These are phyloP conservation scores for Channa striata DNA, from an alignment of 2,797 vertebrate genomes.

Conservation along the genomic window DNA sequence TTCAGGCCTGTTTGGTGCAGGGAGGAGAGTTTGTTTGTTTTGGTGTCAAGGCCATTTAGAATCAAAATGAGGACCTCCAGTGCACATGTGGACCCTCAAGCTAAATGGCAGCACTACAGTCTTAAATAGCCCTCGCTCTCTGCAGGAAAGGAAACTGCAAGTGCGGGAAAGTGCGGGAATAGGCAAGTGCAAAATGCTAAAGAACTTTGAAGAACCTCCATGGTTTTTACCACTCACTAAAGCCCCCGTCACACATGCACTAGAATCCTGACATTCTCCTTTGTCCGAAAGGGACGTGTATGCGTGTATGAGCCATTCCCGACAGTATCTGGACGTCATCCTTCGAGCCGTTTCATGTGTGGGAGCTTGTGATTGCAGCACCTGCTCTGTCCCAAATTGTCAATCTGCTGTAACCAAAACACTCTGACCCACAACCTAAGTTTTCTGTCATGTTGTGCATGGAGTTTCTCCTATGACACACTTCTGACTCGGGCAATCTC, in stretches of 20 bases:
- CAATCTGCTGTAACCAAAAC: too few relatives aligned
- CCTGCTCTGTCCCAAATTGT: too few relatives aligned
- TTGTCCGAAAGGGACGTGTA: too few relatives aligned
- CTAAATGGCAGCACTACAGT: conserved; percentile 74
- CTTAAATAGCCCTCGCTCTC: conserved; percentile 62
- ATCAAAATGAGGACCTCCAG: conserved; percentile 84
- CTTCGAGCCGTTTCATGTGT: too few relatives aligned
- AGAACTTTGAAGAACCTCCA: conserved; percentile 47
- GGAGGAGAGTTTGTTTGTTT: conserved; percentile 84
- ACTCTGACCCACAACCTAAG: too few relatives aligned
- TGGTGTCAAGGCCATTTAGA: conserved; percentile 84
- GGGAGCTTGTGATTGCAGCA: too few relatives aligned
- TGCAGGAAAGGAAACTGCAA: conserved; percentile 36
- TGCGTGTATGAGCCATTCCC: too few relatives aligned
- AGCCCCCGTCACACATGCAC: background rate
- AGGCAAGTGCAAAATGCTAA: conserved; percentile 32
- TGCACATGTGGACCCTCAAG: conserved; percentile 76
- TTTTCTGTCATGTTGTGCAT: too few relatives aligned
- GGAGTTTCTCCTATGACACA: too few relatives aligned
- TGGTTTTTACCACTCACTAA: conserved; percentile 54
- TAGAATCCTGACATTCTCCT: too few relatives aligned
- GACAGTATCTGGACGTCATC: too few relatives aligned
- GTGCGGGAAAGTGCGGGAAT: background rate
- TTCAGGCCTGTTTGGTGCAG: conserved; percentile 79
- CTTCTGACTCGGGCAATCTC: too few relatives aligned